phyloP scores from a whole-genome alignment of 2,888 invertebrate genomes.

The Meghimatium bilineatum region DNA sequence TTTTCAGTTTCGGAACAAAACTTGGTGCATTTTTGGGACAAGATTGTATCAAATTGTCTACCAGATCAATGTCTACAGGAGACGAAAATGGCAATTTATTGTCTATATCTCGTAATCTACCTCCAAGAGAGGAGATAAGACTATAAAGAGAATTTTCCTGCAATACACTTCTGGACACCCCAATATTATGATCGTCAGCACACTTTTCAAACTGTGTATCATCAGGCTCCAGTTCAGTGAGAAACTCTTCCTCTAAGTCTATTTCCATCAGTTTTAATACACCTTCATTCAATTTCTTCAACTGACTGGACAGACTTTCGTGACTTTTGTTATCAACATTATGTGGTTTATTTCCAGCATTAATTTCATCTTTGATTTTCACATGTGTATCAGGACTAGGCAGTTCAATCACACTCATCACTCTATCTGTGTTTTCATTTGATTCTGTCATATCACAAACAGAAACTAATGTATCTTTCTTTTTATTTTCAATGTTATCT shows the following conservation, averaged over 20 bases:
- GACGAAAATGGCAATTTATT: slow-evolving; percentile 2
- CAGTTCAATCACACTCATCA: not conserved
- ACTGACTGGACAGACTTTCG: slow-evolving; percentile 16
- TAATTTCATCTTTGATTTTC: slow-evolving; percentile 19
- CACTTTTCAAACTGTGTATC: not conserved
- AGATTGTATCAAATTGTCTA: slow-evolving; percentile 24
- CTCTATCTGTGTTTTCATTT: not conserved
- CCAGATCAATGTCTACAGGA: slow-evolving; percentile 28
- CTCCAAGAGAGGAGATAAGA: slow-evolving; percentile 39
- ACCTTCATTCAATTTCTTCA: slow-evolving; percentile 45
- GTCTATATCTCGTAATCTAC: slow-evolving; percentile 13
- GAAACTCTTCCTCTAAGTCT: slow-evolving; percentile 41
- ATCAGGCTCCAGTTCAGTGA: not conserved
- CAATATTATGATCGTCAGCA: not conserved
- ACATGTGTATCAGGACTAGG: not conserved
- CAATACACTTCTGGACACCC: not conserved
- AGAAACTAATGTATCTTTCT: not conserved
- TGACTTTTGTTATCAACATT: not conserved
- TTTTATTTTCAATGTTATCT: not conserved
- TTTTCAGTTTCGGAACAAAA: slow-evolving; percentile 12
- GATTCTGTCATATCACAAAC: not conserved
- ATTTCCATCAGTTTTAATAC: slow-evolving; percentile 43
- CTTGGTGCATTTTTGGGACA: slow-evolving; percentile 34
- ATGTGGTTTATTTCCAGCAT: not conserved
- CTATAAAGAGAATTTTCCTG: slow-evolving; percentile 16